Base-by-base conservation (phyloP, 1,140 invertebrate species). In the Proales similis region DNA sequence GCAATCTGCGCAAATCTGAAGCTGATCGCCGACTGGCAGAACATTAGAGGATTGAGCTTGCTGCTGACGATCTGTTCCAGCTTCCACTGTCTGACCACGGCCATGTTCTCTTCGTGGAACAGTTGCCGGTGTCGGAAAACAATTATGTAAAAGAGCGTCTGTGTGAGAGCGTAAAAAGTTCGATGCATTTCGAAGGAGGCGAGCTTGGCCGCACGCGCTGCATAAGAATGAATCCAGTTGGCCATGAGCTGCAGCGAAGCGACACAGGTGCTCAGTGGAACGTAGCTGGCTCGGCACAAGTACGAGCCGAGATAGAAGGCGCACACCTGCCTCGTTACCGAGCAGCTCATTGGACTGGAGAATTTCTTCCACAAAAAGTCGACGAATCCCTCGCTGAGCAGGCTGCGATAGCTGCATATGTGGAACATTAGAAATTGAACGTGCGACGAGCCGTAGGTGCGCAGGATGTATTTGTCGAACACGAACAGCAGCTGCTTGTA, bases 121-220 rank as follows among this genome's bases (percentile, higher is more conserved):
- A 93, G 78, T 70, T 91, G 86, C 68, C 83, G 84, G 69, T 88
- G 84, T 65, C 87, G 83, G 72, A 91, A 92, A 0, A 85, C 83
- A 60, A 94, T 83, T 2, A 91, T 77, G 75, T 93, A 91, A 72
- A 95, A 93, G 27, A 92, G 77, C 0, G 85, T 82, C 75, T 94
- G 89, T 69, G 88, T 91, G 9, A 90, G 82, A 12, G 84, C 82
- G 72, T 91, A 90, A 74, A 94, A 95, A 1, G 90, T 82, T 26
- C 81, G 78, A 72, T 95, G 89, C 3, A 83, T 79, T 70, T 82
- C 81, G 3, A 78, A 63, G 64, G 79, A 74, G 63, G 66, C 69
- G 68, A 65, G 79, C 73, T 46, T 83, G 46, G 81, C 64, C 80
- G 80, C 64, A 73, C 79, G 66, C 32, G 79, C 74, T 14, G 88